Conservation (phyloP, 2,797 vertebrate species). For the Tokudaia muenninki region DNA sequence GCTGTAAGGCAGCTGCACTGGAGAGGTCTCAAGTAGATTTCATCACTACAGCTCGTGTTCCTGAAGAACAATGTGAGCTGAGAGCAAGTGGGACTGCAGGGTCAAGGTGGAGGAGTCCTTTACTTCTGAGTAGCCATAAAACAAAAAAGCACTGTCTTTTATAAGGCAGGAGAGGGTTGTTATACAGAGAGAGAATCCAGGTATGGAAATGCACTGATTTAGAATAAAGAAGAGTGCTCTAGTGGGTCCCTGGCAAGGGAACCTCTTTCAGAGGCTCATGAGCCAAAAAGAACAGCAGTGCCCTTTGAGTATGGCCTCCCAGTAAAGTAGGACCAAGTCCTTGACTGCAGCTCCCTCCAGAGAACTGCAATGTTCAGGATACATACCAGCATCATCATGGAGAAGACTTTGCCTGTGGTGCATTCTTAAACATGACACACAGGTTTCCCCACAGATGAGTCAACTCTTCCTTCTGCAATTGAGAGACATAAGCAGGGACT, state of each 20-base stretch:
- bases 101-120: background rate
- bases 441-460: background rate
- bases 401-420: background rate
- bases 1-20: no score
- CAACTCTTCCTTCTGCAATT: background rate
- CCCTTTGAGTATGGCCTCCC: accelerated
- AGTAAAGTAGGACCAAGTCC: no score
- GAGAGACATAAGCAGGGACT: background rate
- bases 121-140: background rate
- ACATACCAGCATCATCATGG: background rate
- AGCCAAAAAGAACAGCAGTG: background rate
- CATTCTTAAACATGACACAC: background rate
- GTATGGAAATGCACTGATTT: background rate
- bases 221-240: background rate
- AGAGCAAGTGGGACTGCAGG: no score
- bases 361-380: background rate
- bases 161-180: no score
- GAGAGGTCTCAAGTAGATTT: background rate
- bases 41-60: background rate
- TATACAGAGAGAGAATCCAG: background rate
- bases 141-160: background rate
- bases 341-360: background rate
- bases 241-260: no score
- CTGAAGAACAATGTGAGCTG: no score
- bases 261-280: background rate